A percentile compares a stretch with the other conserved stretches of the same genome.
phyloP scores from a whole-genome alignment of 2,888 invertebrate species.

The Aspidiotus rigidus region DNA sequence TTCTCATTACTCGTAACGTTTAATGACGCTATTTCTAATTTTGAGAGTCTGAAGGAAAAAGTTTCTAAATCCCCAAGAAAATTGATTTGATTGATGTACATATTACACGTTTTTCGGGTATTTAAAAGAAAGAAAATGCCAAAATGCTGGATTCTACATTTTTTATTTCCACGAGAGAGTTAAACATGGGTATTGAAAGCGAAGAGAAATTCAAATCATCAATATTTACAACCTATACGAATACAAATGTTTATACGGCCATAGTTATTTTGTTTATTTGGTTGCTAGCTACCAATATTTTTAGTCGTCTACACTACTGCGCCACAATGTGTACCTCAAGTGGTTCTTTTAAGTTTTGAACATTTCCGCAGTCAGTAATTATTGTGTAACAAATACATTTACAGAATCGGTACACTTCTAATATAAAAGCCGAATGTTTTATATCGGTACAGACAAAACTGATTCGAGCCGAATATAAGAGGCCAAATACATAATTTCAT shows the following conservation, averaged over 20 bases:
- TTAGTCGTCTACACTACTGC: too few species aligned
- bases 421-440: too few species aligned
- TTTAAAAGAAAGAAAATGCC: constrained; percentile 4
- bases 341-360: too few species aligned
- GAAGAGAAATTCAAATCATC: constrained; percentile 9
- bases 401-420: too few species aligned
- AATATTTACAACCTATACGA: constrained; percentile 10
- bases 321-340: too few species aligned
- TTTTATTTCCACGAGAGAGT: not conserved
- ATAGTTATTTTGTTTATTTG: constrained; percentile 30
- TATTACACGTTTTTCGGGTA: not conserved
- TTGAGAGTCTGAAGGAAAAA: not conserved
- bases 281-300: constrained; percentile 27
- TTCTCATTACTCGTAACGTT: constrained; percentile 20
- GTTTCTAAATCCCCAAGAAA: not conserved
- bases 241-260: constrained; percentile 15
- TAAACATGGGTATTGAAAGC: not conserved
- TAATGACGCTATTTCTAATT: constrained; percentile 19
- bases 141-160: not conserved
- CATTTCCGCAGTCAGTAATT: too few species aligned
- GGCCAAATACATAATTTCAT: too few species aligned
- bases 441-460: too few species aligned
- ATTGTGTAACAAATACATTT: too few species aligned
- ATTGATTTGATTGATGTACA: not conserved
- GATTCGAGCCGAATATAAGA: too few species aligned